Percentiles rank a stretch among this genome's conserved stretches.
These are phyloP conservation scores for Lumbricus terrestris DNA, from an alignment of 2,888 invertebrate species.

Conservation along the genomic window DNA sequence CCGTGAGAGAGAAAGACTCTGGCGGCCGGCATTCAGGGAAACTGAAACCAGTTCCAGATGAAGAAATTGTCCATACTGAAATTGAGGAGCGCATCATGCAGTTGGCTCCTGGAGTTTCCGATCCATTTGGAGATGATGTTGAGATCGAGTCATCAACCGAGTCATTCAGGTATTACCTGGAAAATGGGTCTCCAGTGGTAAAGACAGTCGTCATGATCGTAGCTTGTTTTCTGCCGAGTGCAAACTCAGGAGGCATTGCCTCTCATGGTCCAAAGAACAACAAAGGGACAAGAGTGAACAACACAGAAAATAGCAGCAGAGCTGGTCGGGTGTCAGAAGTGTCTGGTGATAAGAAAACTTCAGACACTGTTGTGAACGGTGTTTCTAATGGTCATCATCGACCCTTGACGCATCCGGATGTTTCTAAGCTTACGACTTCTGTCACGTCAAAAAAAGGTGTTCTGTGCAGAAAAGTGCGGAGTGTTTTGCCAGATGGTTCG, in stretches of 20 bases:
- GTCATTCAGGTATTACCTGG: constrained; percentile 13
- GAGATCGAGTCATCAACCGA: background rate
- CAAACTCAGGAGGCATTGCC: background rate
- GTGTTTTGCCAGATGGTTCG: constrained; percentile 28
- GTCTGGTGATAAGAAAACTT: background rate
- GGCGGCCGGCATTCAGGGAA: background rate
- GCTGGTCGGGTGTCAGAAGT: background rate
- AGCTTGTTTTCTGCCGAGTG: background rate
- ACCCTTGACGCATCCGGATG: background rate
- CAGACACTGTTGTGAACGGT: background rate
- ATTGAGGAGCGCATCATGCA: constrained; percentile 23
- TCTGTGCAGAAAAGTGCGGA: constrained; percentile 20
- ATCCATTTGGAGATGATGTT: background rate
- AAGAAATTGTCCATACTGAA: constrained; percentile 25
- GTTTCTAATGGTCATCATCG: background rate
- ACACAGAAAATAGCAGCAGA: background rate
- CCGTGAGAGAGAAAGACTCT: background rate
- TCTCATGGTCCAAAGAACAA: background rate
- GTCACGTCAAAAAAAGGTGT: background rate
- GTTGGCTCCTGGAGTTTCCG: constrained; percentile 21
- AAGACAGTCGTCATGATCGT: background rate
- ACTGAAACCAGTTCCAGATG: background rate
- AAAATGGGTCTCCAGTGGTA: constrained; percentile 7
- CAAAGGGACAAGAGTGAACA: background rate
- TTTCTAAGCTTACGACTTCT: background rate